Evolutionary conservation across 2,888 invertebrate genomes (phyloP).

Genomic region (Hofmannophila pseudospretella): DNA sequence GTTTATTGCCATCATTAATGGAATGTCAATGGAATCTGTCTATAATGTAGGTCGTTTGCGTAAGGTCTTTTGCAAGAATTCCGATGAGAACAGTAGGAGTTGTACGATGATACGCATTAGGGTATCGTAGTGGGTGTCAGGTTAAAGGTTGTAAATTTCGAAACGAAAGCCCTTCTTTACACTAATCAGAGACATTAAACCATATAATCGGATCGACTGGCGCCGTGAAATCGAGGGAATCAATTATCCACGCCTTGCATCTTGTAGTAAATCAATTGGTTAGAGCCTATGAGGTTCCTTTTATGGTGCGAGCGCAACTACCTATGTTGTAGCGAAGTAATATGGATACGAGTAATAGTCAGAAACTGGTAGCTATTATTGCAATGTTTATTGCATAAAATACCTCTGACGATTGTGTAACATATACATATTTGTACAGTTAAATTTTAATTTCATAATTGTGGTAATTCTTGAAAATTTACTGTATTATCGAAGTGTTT

Average conservation of each 20-base stretch:
- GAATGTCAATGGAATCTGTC: slow-evolving; percentile 22
- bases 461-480: not conserved
- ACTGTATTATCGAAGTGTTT: not conserved
- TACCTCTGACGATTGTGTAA: not conserved
- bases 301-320: slow-evolving; percentile 31
- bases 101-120: slow-evolving; percentile 13
- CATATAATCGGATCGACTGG: slow-evolving; percentile 18
- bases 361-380: slow-evolving; percentile 1
- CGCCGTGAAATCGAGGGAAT: slow-evolving; percentile 28
- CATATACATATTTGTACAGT: not conserved
- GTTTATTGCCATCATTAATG: slow-evolving; percentile 24
- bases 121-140: slow-evolving; percentile 10
- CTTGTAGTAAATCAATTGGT: slow-evolving; percentile 30
- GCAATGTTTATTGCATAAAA: not conserved
- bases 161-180: slow-evolving; percentile 20
- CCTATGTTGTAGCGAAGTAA: not conserved
- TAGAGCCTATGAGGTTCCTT: slow-evolving; percentile 38
- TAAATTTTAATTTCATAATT: not conserved
- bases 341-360: no score
- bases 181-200: slow-evolving; percentile 11
- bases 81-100: not conserved
- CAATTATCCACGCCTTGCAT: slow-evolving; percentile 16
- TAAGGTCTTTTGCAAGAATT: slow-evolving; percentile 1
- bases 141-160: slow-evolving; percentile 14
- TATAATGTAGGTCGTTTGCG: slow-evolving; percentile 20